Evolutionary conservation across 2,797 vertebrate genomes (phyloP).

Genomic region (Pipistrellus pygmaeus): DNA sequence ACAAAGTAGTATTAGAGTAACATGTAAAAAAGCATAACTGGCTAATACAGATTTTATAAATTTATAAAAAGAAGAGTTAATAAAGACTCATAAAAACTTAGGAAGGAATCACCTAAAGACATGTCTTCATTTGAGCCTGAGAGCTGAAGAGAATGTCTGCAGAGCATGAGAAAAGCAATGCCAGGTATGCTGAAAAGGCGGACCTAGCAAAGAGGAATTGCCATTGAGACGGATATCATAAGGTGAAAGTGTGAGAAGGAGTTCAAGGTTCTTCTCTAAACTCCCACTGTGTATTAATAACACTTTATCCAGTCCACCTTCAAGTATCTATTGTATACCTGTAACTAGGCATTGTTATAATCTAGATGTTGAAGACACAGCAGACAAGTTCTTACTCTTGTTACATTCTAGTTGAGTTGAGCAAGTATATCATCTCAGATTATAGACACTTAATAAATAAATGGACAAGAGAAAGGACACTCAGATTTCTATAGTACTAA

Average conservation of each 20-base stretch:
- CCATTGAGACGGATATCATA: background rate
- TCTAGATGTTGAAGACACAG: background rate
- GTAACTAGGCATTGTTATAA: background rate
- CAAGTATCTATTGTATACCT: background rate
- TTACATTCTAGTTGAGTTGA: background rate
- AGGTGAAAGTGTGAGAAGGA: background rate
- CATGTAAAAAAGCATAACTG: background rate
- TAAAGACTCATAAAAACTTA: background rate
- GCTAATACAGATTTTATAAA: background rate
- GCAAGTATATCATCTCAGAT: background rate
- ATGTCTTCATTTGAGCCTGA: background rate
- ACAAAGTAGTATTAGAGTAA: slow-evolving; percentile 25
- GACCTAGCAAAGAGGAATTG: background rate
- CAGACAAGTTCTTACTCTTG: background rate
- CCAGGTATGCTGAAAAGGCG: background rate
- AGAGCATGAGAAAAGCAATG: background rate
- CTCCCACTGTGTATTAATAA: background rate
- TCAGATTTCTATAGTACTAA: background rate
- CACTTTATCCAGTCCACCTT: background rate
- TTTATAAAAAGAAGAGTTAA: background rate
- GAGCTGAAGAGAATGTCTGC: background rate
- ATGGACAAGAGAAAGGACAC: background rate
- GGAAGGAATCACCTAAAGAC: background rate
- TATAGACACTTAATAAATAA: background rate
- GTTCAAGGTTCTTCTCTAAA: background rate